phyloP scores from a whole-genome alignment of 2,888 invertebrate genomes.

The Pteria penguin region DNA sequence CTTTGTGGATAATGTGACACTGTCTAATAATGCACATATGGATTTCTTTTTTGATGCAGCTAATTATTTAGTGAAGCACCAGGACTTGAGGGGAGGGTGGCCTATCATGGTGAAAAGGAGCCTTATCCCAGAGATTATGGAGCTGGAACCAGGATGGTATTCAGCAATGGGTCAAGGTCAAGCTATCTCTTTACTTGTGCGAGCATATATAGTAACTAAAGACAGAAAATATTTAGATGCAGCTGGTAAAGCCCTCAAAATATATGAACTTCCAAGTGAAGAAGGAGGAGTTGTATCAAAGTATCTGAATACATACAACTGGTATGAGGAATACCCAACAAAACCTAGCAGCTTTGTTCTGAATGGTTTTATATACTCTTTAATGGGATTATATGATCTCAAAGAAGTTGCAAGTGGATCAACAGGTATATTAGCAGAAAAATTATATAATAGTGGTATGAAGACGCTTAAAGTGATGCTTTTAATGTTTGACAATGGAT shows the following conservation, averaged over 20 bases:
- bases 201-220: constrained; percentile 90
- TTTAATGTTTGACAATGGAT: constrained; percentile 94
- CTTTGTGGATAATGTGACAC: constrained; percentile 74
- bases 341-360: constrained; percentile 93
- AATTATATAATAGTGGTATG: constrained; percentile 78
- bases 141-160: constrained; percentile 92
- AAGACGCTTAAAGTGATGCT: constrained; percentile 91
- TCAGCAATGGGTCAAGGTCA: constrained; percentile 99
- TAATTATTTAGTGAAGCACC: constrained; percentile 93
- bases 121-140: constrained; percentile 68
- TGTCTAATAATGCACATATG: constrained; percentile 89
- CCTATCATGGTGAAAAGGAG: constrained; percentile 88
- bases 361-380: constrained; percentile 98
- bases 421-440: constrained; percentile 83
- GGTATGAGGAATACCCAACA: constrained; percentile 99
- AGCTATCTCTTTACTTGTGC: constrained; percentile 91
- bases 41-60: constrained; percentile 95
- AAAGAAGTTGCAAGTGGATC: constrained; percentile 86
- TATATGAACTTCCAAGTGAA: constrained; percentile 83
- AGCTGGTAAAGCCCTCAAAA: constrained; percentile 89
- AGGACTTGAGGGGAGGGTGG: constrained; percentile 96
- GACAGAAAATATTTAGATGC: constrained; percentile 87
- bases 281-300: constrained; percentile 72
- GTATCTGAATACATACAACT: constrained; percentile 91
- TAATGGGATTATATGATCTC: constrained; percentile 97